Conservation (phyloP, 2,888 invertebrate species). For the Andricus quercusramuli region DNA sequence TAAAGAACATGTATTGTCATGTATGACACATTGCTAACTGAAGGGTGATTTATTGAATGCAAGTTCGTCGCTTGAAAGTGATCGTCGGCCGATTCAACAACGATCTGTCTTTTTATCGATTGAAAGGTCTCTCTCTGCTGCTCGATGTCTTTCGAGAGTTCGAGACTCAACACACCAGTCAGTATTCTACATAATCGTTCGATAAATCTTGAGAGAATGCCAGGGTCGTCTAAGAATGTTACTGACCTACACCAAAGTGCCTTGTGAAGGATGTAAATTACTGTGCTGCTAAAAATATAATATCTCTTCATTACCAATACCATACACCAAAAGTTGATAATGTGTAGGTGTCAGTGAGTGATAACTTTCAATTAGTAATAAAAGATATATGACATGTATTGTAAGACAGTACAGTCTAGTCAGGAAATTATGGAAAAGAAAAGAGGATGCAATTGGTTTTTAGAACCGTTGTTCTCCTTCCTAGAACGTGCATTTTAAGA, state of each 20-base stretch:
- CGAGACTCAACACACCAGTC: slow-evolving; percentile 17
- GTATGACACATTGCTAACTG: slow-evolving; percentile 32
- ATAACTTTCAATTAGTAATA: not conserved
- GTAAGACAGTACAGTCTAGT: not conserved
- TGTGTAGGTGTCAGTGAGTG: not conserved
- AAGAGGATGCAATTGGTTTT: not conserved
- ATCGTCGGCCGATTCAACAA: slow-evolving; percentile 11
- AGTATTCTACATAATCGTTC: slow-evolving; percentile 30
- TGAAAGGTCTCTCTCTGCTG: slow-evolving; percentile 1
- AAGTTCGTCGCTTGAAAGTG: slow-evolving; percentile 17
- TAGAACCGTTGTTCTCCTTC: not conserved
- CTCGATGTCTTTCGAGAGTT: slow-evolving; percentile 14
- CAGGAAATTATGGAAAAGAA: not conserved
- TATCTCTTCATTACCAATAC: not conserved
- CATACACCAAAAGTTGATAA: not conserved
- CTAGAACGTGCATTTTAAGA: not conserved
- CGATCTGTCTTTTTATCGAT: slow-evolving; percentile 29
- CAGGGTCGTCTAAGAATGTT: slow-evolving; percentile 42
- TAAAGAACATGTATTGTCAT: slow-evolving; percentile 28
- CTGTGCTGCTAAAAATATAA: not conserved
- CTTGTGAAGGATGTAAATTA: slow-evolving; percentile 30
- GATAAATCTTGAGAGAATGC: slow-evolving; percentile 48
- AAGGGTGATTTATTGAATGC: slow-evolving; percentile 10
- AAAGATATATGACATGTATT: no score
- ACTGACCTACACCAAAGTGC: slow-evolving; percentile 38